Base-by-base conservation (phyloP, 2,113 vertebrate species). In the Pygoscelis adeliae region DNA sequence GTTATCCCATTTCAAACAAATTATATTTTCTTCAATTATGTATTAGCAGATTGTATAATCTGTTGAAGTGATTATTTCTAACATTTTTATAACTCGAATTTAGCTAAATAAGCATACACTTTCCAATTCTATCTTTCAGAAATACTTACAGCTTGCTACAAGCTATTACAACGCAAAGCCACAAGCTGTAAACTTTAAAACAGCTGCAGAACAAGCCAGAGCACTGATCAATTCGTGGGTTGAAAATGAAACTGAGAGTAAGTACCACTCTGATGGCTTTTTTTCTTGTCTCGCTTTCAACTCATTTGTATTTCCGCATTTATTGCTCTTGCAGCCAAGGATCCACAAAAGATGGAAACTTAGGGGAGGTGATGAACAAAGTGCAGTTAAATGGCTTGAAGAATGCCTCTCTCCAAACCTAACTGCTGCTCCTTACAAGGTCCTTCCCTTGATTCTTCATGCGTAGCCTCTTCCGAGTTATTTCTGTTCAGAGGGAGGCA, bases 151-250 rank as follows among this genome's bases (percentile, higher is more conserved):
- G 53, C 92, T 96, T 44, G n/a, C 95, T 55, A 94, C 94, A 87
- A 96, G 90, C 56, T 98, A 98, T n/a, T 98, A 98, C 63, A 89
- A 95, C 40, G 85, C 72, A 90, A 93, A 98, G 29, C 97, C 97
- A 65, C 96, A 97, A 95, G 90, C 97, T 87, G 97, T 98, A 63
- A 96, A 98, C 77, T 98, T 98, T 80, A 63, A 59, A 50, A 94
- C 26, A 69, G 77, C 87, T 91, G 71, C 97, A 86, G 98, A 97
- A 46, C 69, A 97, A 85, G 87, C 81, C 91, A 97, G 98, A 94
- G 83, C 71, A 52, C 86, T 97, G 44, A 98, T 98, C 87, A 98
- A 98, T 80, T 89, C 80, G 2, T 98, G 98, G 98, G 97, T 98
- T 83, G 97, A 97, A 96, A 96, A 67, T 9, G 83, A 98, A 91